A percentile compares a stretch with the other conserved stretches of the same genome.
These are phyloP conservation scores for Momotus momota DNA, from an alignment of 2,797 vertebrate genomes.

Conservation along the genomic window DNA sequence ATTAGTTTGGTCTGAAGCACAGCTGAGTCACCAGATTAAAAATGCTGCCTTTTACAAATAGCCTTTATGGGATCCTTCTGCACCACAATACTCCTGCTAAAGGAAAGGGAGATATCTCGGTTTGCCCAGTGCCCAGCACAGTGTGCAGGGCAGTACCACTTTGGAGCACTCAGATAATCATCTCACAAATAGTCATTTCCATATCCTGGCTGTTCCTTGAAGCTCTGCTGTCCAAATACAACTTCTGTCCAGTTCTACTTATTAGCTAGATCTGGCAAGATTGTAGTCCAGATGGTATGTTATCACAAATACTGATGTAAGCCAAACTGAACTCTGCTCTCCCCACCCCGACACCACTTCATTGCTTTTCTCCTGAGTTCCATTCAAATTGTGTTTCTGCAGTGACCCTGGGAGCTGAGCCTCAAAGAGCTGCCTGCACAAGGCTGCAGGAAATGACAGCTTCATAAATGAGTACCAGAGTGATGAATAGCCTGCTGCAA, in stretches of 20 bases:
- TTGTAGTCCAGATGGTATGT: neutral
- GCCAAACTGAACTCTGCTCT: neutral
- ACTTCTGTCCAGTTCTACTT: neutral
- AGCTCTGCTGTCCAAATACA: constrained; percentile 13
- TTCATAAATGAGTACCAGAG: constrained; percentile 44
- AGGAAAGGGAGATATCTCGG: accelerated
- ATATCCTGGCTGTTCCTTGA: constrained; percentile 4
- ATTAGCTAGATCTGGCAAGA: neutral
- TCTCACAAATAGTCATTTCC: neutral
- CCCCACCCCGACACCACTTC: neutral
- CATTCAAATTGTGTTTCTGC: neutral
- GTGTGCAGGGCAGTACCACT: neutral
- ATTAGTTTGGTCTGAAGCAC: neutral
- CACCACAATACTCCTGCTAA: neutral
- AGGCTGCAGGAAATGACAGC: constrained; percentile 56
- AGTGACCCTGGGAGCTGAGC: neutral
- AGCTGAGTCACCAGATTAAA: neutral
- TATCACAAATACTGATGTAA: neutral
- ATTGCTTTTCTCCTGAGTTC: constrained; percentile 2
- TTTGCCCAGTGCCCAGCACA: neutral
- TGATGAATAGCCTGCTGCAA: constrained; percentile 46
- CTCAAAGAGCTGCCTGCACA: constrained; percentile 36
- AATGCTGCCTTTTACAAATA: neutral
- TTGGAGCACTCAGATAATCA: neutral
- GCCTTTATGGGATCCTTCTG: neutral